Percentiles rank a stretch among this genome's conserved stretches.
These are phyloP conservation scores for Sebastes fasciatus DNA, from an alignment of 2,113 vertebrate species.

Conservation along the genomic window DNA sequence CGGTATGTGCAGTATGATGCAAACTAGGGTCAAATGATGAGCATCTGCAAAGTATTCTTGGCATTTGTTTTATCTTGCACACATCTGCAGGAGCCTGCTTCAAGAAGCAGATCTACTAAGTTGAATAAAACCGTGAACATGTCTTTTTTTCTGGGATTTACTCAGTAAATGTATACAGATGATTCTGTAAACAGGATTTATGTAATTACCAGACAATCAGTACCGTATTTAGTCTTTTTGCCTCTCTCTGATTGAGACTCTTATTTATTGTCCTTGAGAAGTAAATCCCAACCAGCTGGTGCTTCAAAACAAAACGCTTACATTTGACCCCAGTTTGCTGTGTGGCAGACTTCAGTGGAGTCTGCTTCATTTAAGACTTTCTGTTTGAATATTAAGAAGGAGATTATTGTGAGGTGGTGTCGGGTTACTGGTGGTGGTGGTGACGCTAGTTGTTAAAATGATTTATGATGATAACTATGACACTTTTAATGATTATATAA, in stretches of 20 bases:
- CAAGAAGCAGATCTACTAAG: neutral
- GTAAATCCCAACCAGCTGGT: slow-evolving; percentile 7
- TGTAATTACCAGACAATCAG: slow-evolving; percentile 35
- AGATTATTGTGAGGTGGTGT: slow-evolving; percentile 59
- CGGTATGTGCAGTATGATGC: slow-evolving; percentile 46
- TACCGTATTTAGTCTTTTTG: slow-evolving; percentile 12
- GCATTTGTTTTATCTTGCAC: slow-evolving; percentile 39
- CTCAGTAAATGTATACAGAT: neutral
- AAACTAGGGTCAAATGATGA: slow-evolving; percentile 50
- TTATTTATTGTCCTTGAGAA: neutral
- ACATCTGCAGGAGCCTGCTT: slow-evolving; percentile 28
- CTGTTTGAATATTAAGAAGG: slow-evolving; percentile 43
- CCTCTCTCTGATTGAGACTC: neutral
- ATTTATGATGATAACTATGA: slow-evolving; percentile 59
- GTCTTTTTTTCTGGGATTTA: slow-evolving; percentile 2
- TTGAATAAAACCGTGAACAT: neutral
- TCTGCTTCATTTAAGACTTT: slow-evolving; percentile 34
- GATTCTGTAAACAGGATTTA: neutral
- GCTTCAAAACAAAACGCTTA: slow-evolving; percentile 2
- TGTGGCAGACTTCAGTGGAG: slow-evolving; percentile 32
- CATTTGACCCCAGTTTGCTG: slow-evolving; percentile 51
- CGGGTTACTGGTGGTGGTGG: slow-evolving; percentile 46
- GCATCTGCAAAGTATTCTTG: slow-evolving; percentile 21
- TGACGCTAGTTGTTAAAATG: slow-evolving; percentile 39
- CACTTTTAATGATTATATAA: slow-evolving; percentile 71